Evolutionary conservation across 2,888 invertebrate genomes (phyloP), one percentile per base, ranked within the genome.

Genomic region (Calliscelio sp.): DNA sequence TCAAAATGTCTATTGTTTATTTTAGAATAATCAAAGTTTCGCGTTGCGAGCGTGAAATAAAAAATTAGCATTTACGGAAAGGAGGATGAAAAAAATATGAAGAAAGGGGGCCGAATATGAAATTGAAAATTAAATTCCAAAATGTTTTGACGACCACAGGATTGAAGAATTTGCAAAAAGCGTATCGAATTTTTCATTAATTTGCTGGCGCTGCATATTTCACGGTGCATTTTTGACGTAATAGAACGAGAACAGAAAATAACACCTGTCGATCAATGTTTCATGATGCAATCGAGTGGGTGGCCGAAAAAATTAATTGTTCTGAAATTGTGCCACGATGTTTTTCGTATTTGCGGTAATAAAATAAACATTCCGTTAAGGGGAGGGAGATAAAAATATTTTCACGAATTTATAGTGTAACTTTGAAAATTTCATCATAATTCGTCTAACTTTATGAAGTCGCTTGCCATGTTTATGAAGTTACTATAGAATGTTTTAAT

Each of bases 361-460:
- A 46, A 65, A 65, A 46, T 25, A 32, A 61, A 65, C 46, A 65
- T 65, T 46, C 25, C 11, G n/a, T n/a, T 38, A 3, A 2, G n/a
- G 38, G 20, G 28, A 38, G n/a, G n/a, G n/a, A n/a, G n/a, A n/a
- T n/a, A n/a, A n/a, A n/a, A n/a, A n/a, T n/a, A n/a, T n/a, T n/a
- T n/a, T n/a, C n/a, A n/a, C n/a, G n/a, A 59, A 59, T 59, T 59
- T 59, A 59, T n/a, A n/a, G n/a, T 59, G 59, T 38, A 59, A 59
- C 16, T 44, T 63, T 22, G 44, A 41, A 44, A 63, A 63, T 65
- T 51, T 68, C 16, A 38, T 32, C 35, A 24, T 68, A 35, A 53
- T 68, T 68, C 35, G 24, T 68, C 25, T 38, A 53, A 68, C 51
- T 68, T 68, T 51, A 53, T 53, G 66, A 68, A 68, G 66, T 68